phyloP scores from a whole-genome alignment of 2,888 invertebrate species.

The Ariolimax columbianus region DNA sequence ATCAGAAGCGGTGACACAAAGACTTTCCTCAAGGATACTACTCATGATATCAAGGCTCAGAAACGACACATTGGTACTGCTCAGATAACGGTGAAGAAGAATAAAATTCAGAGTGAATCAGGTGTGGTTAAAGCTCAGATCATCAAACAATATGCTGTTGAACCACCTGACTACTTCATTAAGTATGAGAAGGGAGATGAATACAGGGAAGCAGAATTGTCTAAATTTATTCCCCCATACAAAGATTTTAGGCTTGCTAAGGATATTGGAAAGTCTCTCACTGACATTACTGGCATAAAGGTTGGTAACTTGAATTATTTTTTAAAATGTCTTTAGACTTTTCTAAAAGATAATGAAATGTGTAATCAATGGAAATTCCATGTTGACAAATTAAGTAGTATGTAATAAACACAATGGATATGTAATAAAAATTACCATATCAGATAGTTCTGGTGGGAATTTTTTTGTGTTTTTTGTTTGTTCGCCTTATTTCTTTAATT shows the following conservation, averaged over 20 bases:
- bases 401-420: too few species aligned
- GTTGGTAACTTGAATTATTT: constrained; percentile 57
- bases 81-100: constrained; percentile 38
- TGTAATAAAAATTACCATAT: too few species aligned
- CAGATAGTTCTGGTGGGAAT: too few species aligned
- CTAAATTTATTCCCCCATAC: constrained; percentile 64
- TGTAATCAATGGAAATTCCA: too few species aligned
- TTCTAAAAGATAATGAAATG: too few species aligned
- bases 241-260: constrained; percentile 58
- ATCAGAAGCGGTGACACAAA: not conserved
- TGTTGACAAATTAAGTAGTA: too few species aligned
- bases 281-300: constrained; percentile 69
- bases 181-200: constrained; percentile 44
- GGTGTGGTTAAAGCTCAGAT: constrained; percentile 23
- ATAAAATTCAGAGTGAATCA: constrained; percentile 12
- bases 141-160: constrained; percentile 32
- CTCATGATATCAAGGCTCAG: not conserved
- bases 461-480: too few species aligned
- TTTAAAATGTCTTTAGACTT: too few species aligned
- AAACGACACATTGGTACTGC: constrained; percentile 26
- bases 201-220: constrained; percentile 57
- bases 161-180: constrained; percentile 39
- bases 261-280: constrained; percentile 56
- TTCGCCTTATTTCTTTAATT: too few species aligned
- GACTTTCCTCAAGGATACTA: not conserved